Conservation (phyloP, 92 coral and sea anemone genomes). For the Bergia puertoricense region DNA sequence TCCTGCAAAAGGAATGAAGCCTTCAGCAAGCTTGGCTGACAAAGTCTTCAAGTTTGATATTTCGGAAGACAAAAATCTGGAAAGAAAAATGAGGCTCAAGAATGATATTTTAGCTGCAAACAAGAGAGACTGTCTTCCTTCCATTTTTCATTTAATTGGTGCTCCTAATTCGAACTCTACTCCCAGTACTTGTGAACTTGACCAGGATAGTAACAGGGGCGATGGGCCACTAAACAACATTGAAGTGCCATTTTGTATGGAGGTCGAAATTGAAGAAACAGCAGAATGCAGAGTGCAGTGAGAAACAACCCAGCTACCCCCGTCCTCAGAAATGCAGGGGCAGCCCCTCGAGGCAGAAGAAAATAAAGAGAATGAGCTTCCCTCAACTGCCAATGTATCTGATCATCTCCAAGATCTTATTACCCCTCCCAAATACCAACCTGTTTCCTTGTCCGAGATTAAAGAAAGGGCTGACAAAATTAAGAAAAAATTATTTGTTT, state of each 20-base stretch:
- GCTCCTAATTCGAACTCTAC: neutral
- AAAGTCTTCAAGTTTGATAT: constrained; percentile 29
- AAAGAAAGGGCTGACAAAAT: constrained; percentile 44
- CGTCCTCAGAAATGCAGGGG: too few relatives aligned
- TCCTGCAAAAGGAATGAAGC: constrained; percentile 38
- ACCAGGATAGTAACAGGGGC: too few relatives aligned
- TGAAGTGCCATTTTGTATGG: too few relatives aligned
- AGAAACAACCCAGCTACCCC: too few relatives aligned
- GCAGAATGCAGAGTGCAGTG: too few relatives aligned
- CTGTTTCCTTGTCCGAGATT: constrained; percentile 23
- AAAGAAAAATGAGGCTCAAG: constrained; percentile 31
- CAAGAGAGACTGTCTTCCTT: constrained; percentile 29
- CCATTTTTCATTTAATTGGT: constrained; percentile 40
- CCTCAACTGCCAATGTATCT: too few relatives aligned
- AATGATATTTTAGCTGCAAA: constrained; percentile 39
- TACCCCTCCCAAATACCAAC: constrained; percentile 11
- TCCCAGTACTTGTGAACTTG: neutral
- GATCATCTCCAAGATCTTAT: neutral
- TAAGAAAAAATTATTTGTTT: constrained; percentile 30
- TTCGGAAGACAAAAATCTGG: constrained; percentile 9
- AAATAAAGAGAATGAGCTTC: neutral
- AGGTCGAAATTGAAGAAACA: too few relatives aligned
- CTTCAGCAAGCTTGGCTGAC: constrained; percentile 39
- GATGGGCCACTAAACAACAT: too few relatives aligned
- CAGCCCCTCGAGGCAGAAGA: neutral